These are phyloP conservation scores for Chiloscyllium plagiosum DNA, from an alignment of 2,113 vertebrate species.

Conservation along the genomic window DNA sequence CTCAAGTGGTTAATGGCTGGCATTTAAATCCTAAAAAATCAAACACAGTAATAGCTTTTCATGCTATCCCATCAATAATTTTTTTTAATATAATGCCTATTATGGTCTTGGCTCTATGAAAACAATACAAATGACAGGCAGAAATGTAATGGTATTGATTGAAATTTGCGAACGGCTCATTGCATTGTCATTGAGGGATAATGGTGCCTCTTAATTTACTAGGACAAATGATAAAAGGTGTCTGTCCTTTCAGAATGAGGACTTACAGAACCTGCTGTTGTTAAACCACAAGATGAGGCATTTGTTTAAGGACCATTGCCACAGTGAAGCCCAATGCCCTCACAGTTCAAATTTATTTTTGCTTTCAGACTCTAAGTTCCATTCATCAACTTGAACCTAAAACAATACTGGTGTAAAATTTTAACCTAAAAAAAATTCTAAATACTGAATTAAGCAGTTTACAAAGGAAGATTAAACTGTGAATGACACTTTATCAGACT, in stretches of 20 bases:
- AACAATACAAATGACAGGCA: constrained; percentile 6
- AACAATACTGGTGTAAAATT: background rate
- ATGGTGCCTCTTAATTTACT: background rate
- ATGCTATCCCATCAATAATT: background rate
- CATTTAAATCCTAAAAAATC: background rate
- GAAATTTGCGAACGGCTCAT: background rate
- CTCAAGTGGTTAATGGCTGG: constrained; percentile 25
- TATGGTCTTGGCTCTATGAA: too few relatives aligned
- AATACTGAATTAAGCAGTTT: background rate
- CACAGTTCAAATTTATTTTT: constrained; percentile 11
- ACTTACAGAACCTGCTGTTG: background rate
- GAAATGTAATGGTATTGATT: constrained; percentile 1
- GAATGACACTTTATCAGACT: background rate
- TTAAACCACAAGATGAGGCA: background rate
- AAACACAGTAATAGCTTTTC: constrained; percentile 26
- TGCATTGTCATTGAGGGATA: constrained; percentile 26
- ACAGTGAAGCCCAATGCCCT: background rate
- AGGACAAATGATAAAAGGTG: background rate
- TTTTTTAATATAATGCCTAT: background rate
- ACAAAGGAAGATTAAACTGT: background rate
- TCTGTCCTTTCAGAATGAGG: background rate
- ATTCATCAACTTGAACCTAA: background rate
- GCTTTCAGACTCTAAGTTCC: background rate
- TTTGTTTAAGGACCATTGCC: background rate
- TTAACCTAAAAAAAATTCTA: background rate